A percentile compares a stretch with the other conserved stretches of the same genome.
Evolutionary conservation across 2,888 invertebrate genomes (phyloP).

Genomic region (Lasioglossum pauxillum): DNA sequence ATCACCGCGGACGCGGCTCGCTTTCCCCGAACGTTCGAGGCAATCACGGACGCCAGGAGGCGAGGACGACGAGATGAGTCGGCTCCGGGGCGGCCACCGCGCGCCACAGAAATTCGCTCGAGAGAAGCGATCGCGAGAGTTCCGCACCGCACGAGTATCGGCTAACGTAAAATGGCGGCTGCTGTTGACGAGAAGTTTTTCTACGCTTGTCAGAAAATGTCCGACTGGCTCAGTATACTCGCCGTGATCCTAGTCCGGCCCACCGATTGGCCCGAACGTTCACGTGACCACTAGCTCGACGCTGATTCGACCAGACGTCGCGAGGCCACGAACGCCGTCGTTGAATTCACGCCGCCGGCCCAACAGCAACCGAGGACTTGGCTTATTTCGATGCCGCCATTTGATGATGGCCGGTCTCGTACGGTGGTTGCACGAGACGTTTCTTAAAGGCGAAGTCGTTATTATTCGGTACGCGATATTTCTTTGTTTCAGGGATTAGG

Average conservation of each 20-base stretch:
- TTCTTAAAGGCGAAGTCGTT: conserved; percentile 23
- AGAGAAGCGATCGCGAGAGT: conserved; percentile 75
- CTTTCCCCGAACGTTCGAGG: conserved; percentile 74
- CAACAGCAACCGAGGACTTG: conserved; percentile 55
- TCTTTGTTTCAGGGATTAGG: conserved; percentile 5
- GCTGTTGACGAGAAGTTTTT: conserved; percentile 96
- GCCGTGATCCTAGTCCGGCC: conserved; percentile 83
- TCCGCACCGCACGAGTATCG: conserved; percentile 81
- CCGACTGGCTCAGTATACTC: conserved; percentile 81
- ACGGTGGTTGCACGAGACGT: conserved; percentile 44
- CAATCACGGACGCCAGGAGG: conserved; percentile 68
- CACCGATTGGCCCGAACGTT: conserved; percentile 64
- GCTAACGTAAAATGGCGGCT: conserved; percentile 96
- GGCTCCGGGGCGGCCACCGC: conserved; percentile 73
- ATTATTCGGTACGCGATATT: conserved; percentile 13
- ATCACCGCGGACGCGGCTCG: conserved; percentile 72
- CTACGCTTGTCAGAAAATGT: conserved; percentile 96
- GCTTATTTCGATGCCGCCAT: conserved; percentile 64
- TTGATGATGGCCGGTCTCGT: conserved; percentile 67
- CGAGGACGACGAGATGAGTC: conserved; percentile 70
- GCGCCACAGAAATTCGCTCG: conserved; percentile 76
- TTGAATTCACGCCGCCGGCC: conserved; percentile 80
- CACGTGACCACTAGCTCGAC: conserved; percentile 84
- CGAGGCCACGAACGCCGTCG: conserved; percentile 84
- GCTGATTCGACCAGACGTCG: conserved; percentile 83